Conservation (phyloP, 2,797 vertebrate species). For the Bucorvus abyssinicus region DNA sequence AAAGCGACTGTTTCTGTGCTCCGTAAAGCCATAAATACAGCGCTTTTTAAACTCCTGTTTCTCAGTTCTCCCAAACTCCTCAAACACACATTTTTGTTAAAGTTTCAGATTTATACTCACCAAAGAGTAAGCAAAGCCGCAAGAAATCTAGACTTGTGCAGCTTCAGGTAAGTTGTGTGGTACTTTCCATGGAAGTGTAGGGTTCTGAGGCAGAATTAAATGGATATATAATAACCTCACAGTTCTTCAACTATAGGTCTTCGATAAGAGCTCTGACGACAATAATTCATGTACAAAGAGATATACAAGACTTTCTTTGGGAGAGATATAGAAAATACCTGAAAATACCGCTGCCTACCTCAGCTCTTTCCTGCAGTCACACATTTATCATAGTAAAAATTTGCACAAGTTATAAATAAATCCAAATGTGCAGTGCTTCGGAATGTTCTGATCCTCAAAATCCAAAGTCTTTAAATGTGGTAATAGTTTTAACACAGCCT, state of each 20-base stretch:
- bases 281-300: background rate
- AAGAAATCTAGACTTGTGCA: background rate
- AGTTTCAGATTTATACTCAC: background rate
- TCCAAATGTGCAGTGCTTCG: background rate
- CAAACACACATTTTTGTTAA: background rate
- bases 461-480: background rate
- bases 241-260: background rate
- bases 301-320: background rate
- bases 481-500: background rate
- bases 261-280: background rate
- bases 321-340: background rate
- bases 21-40: background rate
- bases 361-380: background rate
- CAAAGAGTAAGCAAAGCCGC: background rate
- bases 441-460: background rate
- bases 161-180: background rate
- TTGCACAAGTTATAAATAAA: constrained; percentile 23
- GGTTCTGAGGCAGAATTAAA: background rate
- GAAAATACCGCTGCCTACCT: background rate
- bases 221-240: background rate
- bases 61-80: background rate
- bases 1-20: background rate
- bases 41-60: background rate
- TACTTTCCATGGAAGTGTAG: background rate
- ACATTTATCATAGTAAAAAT: background rate